Percentiles rank a stretch among this genome's conserved stretches.
These are phyloP conservation scores for Arenaria interpres DNA, from an alignment of 2,113 vertebrate species.

Conservation along the genomic window DNA sequence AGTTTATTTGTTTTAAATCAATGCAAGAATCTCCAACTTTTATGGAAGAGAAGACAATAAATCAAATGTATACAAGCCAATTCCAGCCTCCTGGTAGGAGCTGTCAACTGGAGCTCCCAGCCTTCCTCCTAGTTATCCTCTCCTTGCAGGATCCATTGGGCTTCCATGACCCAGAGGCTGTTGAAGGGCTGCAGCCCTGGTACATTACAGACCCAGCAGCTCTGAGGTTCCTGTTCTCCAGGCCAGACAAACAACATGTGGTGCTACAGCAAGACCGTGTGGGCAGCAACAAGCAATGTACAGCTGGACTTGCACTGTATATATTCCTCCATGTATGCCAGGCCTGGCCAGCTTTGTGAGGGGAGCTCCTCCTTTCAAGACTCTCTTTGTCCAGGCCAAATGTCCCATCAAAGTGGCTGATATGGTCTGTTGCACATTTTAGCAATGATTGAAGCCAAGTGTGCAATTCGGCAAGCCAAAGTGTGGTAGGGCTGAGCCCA, in stretches of 20 bases:
- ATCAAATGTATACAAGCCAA: background rate
- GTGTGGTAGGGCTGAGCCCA: background rate
- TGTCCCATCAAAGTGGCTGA: background rate
- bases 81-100: background rate
- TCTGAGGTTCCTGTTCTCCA: background rate
- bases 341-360: background rate
- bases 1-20: constrained; percentile 6
- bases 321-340: background rate
- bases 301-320: background rate
- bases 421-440: background rate
- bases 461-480: background rate
- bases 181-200: background rate
- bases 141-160: background rate
- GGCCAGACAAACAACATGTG: background rate
- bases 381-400: background rate
- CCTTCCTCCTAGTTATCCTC: background rate
- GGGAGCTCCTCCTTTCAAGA: background rate
- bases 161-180: background rate
- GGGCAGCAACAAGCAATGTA: background rate
- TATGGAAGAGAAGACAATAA: background rate
- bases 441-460: background rate
- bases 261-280: background rate
- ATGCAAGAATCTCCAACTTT: background rate
- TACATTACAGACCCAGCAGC: accelerated
- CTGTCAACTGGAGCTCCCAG: background rate